Conservation (phyloP, 2,797 vertebrate species). For the Falco biarmicus region DNA sequence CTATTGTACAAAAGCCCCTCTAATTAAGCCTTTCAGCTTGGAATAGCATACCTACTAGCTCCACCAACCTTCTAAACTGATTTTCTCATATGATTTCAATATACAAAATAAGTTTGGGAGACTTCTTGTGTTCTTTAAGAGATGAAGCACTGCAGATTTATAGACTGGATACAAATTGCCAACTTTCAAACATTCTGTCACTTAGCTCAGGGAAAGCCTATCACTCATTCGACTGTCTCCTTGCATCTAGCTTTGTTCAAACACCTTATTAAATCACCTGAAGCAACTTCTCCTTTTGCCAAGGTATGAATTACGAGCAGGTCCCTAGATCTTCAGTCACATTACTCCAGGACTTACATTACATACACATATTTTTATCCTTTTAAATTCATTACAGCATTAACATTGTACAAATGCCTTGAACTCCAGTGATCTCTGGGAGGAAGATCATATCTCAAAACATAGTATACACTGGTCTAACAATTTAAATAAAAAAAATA, state of each 20-base stretch:
- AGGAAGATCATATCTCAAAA: background rate
- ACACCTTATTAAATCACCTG: conserved; percentile 1
- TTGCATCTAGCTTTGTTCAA: background rate
- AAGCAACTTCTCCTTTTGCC: conserved; percentile 20
- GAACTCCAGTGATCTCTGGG: background rate
- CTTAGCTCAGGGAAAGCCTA: background rate
- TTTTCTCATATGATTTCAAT: background rate
- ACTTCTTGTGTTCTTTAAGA: background rate
- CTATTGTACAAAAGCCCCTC: background rate
- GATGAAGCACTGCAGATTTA: background rate
- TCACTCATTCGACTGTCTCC: background rate
- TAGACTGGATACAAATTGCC: background rate
- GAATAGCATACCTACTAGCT: background rate
- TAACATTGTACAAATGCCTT: background rate
- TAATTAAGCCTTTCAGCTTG: background rate
- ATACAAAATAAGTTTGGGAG: background rate
- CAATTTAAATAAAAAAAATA: background rate
- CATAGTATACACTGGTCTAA: background rate
- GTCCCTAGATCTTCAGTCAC: background rate
- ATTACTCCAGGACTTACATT: background rate
- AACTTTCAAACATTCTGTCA: background rate
- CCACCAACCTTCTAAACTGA: background rate
- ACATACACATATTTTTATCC: background rate
- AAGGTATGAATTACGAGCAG: background rate
- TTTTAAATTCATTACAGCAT: background rate